Percentiles rank a stretch among this genome's conserved stretches.
Conservation (phyloP, 1,140 invertebrate genomes). For the Aporrectodea caliginosa region DNA sequence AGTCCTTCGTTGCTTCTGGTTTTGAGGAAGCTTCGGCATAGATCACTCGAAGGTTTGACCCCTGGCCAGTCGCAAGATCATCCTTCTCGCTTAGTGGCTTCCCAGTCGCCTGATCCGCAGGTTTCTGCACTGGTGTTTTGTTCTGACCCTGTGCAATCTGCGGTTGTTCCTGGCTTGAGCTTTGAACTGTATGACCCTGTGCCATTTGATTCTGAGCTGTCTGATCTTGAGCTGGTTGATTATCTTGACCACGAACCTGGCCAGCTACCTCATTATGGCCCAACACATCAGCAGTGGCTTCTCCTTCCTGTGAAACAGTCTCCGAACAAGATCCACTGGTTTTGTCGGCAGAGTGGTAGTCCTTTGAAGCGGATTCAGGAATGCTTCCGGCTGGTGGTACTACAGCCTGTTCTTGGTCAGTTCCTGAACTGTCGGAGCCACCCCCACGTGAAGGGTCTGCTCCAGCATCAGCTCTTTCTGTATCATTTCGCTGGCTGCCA, state of each 20-base stretch:
- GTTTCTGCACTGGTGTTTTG: neutral
- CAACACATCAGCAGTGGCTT: too few relatives aligned
- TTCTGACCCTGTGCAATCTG: neutral
- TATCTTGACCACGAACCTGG: neutral
- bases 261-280: neutral
- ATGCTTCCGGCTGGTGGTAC: too few relatives aligned
- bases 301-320: too few relatives aligned
- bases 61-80: neutral
- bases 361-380: too few relatives aligned
- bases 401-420: too few relatives aligned
- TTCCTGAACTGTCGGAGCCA: too few relatives aligned
- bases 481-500: too few relatives aligned
- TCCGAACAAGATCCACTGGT: too few relatives aligned
- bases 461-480: too few relatives aligned
- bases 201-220: neutral
- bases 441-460: too few relatives aligned
- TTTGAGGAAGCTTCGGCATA: neutral
- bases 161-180: neutral
- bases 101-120: neutral
- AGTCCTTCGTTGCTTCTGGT: slow-evolving; percentile 11
- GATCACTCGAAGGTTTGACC: neutral
- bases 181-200: neutral
- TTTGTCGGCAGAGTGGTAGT: too few relatives aligned
- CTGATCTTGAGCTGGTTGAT: neutral
- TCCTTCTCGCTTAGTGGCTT: neutral